Conservation (phyloP, 2,797 vertebrate genomes). For the Parambassis ranga region DNA sequence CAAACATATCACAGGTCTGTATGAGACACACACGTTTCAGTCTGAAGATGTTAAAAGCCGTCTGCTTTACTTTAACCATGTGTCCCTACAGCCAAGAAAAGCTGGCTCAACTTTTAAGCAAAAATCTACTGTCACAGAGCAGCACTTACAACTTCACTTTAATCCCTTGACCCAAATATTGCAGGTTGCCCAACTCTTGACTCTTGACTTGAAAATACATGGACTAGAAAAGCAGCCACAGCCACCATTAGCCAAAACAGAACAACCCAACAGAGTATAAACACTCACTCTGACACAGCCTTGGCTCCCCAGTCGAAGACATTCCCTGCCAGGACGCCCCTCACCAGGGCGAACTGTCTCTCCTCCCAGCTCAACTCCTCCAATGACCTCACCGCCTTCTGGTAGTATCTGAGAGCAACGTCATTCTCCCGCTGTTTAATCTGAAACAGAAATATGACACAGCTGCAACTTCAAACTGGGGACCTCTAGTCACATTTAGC, state of each 20-base stretch:
- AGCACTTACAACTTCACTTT: no score
- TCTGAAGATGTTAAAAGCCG: no score
- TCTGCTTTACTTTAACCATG: no score
- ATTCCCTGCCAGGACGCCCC: constrained; percentile 94
- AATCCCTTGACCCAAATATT: not conserved
- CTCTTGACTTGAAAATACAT: no score
- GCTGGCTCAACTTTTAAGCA: not conserved
- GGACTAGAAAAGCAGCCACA: no score
- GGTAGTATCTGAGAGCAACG: constrained; percentile 90
- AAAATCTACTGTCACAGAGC: not conserved
- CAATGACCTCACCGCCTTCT: constrained; percentile 86
- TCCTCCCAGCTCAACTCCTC: constrained; percentile 93
- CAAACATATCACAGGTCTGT: not conserved
- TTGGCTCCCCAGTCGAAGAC: constrained; percentile 99
- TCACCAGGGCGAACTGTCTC: constrained; percentile 92
- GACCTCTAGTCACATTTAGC: not conserved
- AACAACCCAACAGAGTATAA: not conserved
- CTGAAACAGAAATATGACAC: constrained; percentile 64
- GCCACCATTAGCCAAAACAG: not conserved
- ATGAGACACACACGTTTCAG: no score
- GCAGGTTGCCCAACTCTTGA: no score
- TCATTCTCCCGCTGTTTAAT: constrained; percentile 97
- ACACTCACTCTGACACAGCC: constrained; percentile 95
- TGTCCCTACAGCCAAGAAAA: no score
- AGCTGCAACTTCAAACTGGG: not conserved